Evolutionary conservation across 2,888 invertebrate species (phyloP), one percentile per base, ranked within the genome.

Genomic region (Anthophora plumipes): DNA sequence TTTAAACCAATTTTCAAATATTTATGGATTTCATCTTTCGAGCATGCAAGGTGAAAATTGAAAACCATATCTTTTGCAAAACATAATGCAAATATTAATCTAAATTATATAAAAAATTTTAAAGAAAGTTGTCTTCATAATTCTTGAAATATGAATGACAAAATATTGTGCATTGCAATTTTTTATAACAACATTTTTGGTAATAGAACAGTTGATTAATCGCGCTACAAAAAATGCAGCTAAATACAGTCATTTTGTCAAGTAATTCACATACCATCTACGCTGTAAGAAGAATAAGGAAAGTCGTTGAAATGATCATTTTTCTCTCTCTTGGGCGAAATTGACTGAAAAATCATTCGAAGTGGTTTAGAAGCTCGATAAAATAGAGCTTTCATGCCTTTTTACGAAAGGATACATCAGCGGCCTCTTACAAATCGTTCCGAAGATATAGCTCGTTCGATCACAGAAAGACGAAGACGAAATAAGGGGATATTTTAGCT

Each of bases 321-420:
- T 43, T 39, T n/a, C 3, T 61, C n/a, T n/a, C 6, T 22, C 20
- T 11, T 39, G 22, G 22, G 31, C 11, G 12, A 67, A 71, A 71
- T 71, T 22, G 41, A 52, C 22, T 43, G 37, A 41, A 64, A 77
- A 75, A 61, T 61, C 61, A 61, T 54, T 54, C 68, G 12, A 25
- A 39, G 8, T 12, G 60, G 54, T n/a, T 48, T 50, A 48, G 25
- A 48, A 41, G 17, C 41, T 48, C 48, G n/a, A 70, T 75, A 70
- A n/a, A 70, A 67, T 59, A 52, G 41, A n/a, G 22, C 59, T 60
- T 59, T 68, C 59, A 37, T 60, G 41, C 11, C 43, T 17, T 71
- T 55, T 37, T 41, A 22, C 41, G 52, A 52, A 74, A 60, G n/a
- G 59, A 74, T 61, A 77, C 61, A 75, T 67, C 52, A 54, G 41